phyloP scores from a whole-genome alignment of 2,113 vertebrate species.

The Falcunculus frontatus region DNA sequence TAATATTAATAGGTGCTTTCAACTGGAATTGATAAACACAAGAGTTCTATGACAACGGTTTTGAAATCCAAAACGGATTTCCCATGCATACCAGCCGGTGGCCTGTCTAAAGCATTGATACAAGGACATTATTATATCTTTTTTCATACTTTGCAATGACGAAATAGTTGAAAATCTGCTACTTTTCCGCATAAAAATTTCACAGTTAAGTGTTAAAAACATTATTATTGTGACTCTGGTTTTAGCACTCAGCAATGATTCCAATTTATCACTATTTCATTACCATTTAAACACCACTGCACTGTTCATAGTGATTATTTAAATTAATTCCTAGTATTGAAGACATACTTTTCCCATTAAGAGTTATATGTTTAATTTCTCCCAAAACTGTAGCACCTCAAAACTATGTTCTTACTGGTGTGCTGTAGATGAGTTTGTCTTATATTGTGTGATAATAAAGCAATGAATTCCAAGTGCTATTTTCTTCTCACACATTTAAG shows the following conservation, averaged over 20 bases:
- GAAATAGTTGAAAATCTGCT: neutral
- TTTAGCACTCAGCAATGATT: neutral
- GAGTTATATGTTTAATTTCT: neutral
- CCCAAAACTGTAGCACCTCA: neutral
- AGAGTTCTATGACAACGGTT: neutral
- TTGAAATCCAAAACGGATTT: neutral
- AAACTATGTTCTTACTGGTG: neutral
- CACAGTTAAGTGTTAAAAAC: neutral
- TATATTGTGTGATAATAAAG: neutral
- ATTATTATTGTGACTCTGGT: neutral
- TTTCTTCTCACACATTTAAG: neutral
- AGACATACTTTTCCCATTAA: neutral
- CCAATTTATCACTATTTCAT: neutral
- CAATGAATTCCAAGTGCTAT: neutral
- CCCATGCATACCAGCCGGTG: neutral
- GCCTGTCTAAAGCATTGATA: neutral
- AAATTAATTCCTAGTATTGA: neutral
- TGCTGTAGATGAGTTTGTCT: neutral
- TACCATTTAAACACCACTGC: neutral
- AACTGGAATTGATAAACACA: neutral
- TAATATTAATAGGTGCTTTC: neutral
- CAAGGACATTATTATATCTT: neutral
- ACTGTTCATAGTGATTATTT: neutral
- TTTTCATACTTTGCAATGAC: neutral
- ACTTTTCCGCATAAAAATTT: neutral